Conservation (phyloP, 2,888 invertebrate genomes). For the Adelphocoris suturalis region DNA sequence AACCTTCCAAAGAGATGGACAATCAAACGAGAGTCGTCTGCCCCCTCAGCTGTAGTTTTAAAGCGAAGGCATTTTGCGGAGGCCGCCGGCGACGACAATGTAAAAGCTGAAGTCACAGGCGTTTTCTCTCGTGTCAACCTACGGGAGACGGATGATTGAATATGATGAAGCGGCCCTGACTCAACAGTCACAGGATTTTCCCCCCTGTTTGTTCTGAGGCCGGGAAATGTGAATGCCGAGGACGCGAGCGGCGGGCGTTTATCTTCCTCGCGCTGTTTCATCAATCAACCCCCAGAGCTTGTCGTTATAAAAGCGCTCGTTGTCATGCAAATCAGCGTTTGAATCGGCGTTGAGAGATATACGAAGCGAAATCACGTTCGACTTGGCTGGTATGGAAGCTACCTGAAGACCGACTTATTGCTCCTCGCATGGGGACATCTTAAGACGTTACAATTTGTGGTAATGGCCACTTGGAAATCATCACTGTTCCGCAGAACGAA, state of each 20-base stretch:
- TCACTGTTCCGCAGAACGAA: no score
- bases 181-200: slow-evolving; percentile 39
- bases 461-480: no score
- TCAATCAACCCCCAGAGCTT: slow-evolving; percentile 32
- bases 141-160: slow-evolving; percentile 49
- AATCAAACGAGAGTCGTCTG: slow-evolving; percentile 5
- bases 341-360: background rate
- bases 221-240: slow-evolving; percentile 38
- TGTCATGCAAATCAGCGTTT: slow-evolving; percentile 63
- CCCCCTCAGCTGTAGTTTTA: background rate
- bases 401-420: background rate
- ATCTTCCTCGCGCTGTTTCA: slow-evolving; percentile 35
- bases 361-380: background rate
- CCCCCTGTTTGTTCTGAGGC: slow-evolving; percentile 40
- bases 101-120: slow-evolving; percentile 24
- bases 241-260: slow-evolving; percentile 16
- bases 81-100: slow-evolving; percentile 10
- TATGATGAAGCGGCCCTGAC: slow-evolving; percentile 54
- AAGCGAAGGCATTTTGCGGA: background rate
- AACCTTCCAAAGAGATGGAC: background rate
- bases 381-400: background rate
- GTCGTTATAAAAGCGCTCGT: slow-evolving; percentile 28
- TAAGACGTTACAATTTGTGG: no score
- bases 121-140: slow-evolving; percentile 45
- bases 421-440: no score